phyloP scores from a whole-genome alignment of 2,113 vertebrate species.

The Scophthalmus maximus region DNA sequence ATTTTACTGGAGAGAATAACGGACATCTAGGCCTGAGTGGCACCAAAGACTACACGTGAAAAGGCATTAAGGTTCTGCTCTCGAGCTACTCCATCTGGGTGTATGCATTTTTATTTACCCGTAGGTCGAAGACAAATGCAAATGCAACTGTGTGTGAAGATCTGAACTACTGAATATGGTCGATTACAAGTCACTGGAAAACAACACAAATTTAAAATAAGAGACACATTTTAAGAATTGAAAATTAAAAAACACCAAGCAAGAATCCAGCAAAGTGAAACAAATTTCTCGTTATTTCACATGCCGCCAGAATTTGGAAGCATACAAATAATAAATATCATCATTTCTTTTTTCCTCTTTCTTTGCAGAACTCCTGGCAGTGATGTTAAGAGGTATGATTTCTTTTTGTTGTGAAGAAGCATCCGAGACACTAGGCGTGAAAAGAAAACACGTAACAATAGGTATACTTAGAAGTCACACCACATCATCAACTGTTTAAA shows the following conservation, averaged over 20 bases:
- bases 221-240: conserved; percentile 14
- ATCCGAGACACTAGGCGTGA: conserved; percentile 14
- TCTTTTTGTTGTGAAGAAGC: not conserved
- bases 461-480: conserved; percentile 28
- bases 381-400: conserved; percentile 4
- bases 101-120: conserved; percentile 49
- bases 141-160: conserved; percentile 17
- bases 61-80: conserved; percentile 53
- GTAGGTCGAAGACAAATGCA: conserved; percentile 42
- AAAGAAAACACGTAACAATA: conserved; percentile 20
- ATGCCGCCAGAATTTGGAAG: conserved; percentile 29
- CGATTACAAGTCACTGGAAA: conserved; percentile 37
- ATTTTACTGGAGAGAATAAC: conserved; percentile 46
- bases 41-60: conserved; percentile 39
- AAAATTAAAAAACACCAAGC: conserved; percentile 1
- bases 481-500: not conserved
- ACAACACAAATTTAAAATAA: conserved; percentile 14
- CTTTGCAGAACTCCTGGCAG: conserved; percentile 12
- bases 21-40: conserved; percentile 36
- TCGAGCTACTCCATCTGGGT: conserved; percentile 64
- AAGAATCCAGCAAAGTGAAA: conserved; percentile 18
- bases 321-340: conserved; percentile 12
- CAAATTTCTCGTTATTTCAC: not conserved
- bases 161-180: conserved; percentile 18
- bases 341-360: conserved; percentile 1